Conservation (phyloP, 1,140 invertebrate species). For the Papilio helenus region DNA sequence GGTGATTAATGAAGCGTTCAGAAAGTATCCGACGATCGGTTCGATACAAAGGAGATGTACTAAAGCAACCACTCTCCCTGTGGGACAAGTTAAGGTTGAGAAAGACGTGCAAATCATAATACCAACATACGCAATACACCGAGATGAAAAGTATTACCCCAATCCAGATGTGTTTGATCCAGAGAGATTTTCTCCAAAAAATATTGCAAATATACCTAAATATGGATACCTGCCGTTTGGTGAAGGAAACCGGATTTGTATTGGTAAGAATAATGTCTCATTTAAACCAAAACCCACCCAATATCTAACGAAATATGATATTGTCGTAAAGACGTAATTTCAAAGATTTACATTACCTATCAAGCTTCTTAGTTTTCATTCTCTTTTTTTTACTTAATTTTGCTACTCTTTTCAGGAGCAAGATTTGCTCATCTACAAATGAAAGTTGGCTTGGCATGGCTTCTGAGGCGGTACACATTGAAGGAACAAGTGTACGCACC, state of each 20-base stretch:
- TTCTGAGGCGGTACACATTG: conserved; percentile 66
- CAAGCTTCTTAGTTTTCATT: too few species aligned
- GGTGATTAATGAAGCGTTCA: conserved; percentile 74
- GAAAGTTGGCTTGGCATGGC: conserved; percentile 68
- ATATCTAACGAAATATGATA: too few species aligned
- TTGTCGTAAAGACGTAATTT: too few species aligned
- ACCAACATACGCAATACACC: conserved; percentile 64
- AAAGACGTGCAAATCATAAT: conserved; percentile 60
- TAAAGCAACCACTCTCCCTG: conserved; percentile 52
- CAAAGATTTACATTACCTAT: too few species aligned
- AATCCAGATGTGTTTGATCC: conserved; percentile 78
- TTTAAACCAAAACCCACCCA: too few species aligned
- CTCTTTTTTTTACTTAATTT: neutral
- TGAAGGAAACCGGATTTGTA: conserved; percentile 83
- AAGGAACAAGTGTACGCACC: conserved; percentile 49
- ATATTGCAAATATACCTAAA: conserved; percentile 50
- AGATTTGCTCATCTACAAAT: conserved; percentile 80
- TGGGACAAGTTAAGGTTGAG: conserved; percentile 54
- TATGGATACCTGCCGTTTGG: conserved; percentile 85
- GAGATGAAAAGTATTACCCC: conserved; percentile 65
- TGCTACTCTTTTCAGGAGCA: conserved; percentile 56
- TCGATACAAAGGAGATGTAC: conserved; percentile 48
- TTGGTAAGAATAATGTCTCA: conserved; percentile 80
- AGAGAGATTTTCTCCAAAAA: conserved; percentile 71
- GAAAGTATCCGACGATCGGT: conserved; percentile 73